Percentiles rank a stretch among this genome's conserved stretches.
Evolutionary conservation across 2,888 invertebrate species (phyloP).

Genomic region (Lepidochitona cinerea): DNA sequence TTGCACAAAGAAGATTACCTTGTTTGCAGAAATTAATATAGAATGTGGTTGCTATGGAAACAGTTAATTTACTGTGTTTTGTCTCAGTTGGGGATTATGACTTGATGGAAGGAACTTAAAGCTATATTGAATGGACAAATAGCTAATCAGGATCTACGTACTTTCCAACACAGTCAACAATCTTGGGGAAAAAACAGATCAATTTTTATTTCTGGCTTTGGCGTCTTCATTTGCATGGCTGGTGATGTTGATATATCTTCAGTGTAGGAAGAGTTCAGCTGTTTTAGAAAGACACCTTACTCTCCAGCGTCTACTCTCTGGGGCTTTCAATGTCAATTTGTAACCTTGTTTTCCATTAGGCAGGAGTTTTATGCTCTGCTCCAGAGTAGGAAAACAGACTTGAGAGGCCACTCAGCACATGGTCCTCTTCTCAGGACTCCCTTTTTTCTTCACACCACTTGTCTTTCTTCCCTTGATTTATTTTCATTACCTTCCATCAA

Average conservation of each 20-base stretch:
- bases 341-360: constrained; percentile 8
- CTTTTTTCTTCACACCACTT: background rate
- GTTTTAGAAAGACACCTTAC: background rate
- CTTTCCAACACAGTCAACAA: no score
- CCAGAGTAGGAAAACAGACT: background rate
- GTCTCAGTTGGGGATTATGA: no score
- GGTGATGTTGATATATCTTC: background rate
- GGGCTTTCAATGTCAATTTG: constrained; percentile 7
- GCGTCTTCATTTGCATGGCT: background rate
- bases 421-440: background rate
- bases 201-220: background rate
- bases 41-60: no score
- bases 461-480: background rate
- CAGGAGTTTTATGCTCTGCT: background rate
- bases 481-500: background rate
- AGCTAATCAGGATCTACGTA: no score
- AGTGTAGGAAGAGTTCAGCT: background rate
- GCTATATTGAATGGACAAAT: no score
- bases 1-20: no score
- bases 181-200: constrained; percentile 9
- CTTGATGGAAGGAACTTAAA: no score
- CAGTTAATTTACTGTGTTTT: no score
- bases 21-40: no score
- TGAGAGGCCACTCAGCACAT: background rate
- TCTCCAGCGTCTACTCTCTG: background rate